Evolutionary conservation across 37 sponge, comb jelly and placozoan species (phyloP), one percentile per base, ranked within the genome.

Genomic region (Theonella swinhoei): DNA sequence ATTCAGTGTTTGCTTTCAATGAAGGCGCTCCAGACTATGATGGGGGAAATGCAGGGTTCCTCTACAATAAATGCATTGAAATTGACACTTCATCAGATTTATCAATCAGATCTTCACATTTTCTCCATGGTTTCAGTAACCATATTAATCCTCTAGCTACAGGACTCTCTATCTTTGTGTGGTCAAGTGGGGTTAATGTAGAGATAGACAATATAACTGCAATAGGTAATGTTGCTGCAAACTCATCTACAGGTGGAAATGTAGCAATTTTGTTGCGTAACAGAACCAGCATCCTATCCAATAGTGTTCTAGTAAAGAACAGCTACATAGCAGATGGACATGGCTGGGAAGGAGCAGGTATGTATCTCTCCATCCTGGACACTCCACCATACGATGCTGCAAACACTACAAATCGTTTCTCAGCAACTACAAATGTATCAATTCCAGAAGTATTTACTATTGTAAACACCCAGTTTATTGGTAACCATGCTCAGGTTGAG

Each of bases 381-480:
- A 33, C 69, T 28, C 69, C 69, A 33, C 33, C 2, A 5, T 29
- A 28, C 69, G 34, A 5, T 1, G 67, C 31, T 66, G n/a, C 67
- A 66, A 66, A 66, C 28, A 8, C 20, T 9, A 66, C 67, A 66
- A 29, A n/a, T 5, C n/a, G n/a, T n/a, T n/a, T n/a, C n/a, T n/a
- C n/a, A n/a, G 64, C 64, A 3, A 63, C 24, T 28, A 31, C 14
- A 20, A 14, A 47, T 17, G 54, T 47, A 17, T 47, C 14, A 47
- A 14, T 14, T 14, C 54, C 54, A 47, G 54, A 47, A 47, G 14
- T 32, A 28, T 20, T 33, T 20, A 68, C 69, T 2, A 33, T 68
- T 68, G 20, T 32, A 28, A 68, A 68, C 33, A 68, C 69, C 20
- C 69, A 68, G 34, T 68, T 68, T 28, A 31, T 68, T 68, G 69